Base-by-base conservation (phyloP, 2,113 vertebrate genomes). In the Lophotis ruficrista region DNA sequence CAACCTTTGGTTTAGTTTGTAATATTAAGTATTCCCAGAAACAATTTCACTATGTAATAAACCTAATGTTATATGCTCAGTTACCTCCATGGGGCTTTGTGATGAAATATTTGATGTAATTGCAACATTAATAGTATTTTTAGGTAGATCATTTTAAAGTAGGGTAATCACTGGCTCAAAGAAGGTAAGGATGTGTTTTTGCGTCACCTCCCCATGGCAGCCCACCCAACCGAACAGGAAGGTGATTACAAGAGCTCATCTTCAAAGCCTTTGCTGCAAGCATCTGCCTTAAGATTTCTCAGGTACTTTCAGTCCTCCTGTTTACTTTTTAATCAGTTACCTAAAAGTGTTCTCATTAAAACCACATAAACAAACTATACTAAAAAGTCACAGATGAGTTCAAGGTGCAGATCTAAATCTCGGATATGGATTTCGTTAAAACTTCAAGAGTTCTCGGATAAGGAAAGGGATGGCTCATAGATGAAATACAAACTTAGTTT, bases 31-130 rank as follows among this genome's bases (percentile, higher is more conserved):
- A 37, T 57, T 41, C 38, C 37, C 21, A 81, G 81, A 73, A 69
- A 75, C 4, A 79, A 17, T 45, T 66, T 56, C 31, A 14, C 35
- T 47, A 5, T 30, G 14, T 70, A 18, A 64, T 51, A 62, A 87
- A 38, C 4, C 1, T 28, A 37, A n/a, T 0, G 0, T 25, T 56
- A 31, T 4, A 21, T 28, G 12, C 9, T 82, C 14, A 19, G 54
- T 70, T 83, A 27, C 4, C 6, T 33, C 4, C 7, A 5, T 7
- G 17, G 24, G 27, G 27, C 56, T 65, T 53, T 72, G 48, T 6
- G 30, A n/a, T 47, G 33, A 69, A 69, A 70, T 21, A 35, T 51
- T 35, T 0, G 4, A 30, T 50, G 20, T 13, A 53, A 48, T 22
- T 89, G 7, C 15, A 16, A 73, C 41, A 51, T 38, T 22, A 47